Conservation (phyloP, 2,888 invertebrate genomes). For the Diploptera punctata region DNA sequence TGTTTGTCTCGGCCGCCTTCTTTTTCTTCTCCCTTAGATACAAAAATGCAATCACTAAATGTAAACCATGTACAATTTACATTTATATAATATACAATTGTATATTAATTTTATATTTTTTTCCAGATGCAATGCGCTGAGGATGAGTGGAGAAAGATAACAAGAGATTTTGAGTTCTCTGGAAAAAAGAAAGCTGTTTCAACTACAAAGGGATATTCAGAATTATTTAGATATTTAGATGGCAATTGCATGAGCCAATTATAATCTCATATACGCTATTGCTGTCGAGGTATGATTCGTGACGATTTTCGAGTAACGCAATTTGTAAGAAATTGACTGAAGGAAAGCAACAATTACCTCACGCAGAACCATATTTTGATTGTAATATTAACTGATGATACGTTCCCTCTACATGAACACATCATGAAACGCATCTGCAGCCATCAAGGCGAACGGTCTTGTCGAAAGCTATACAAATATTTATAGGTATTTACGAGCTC, state of each 20-base stretch:
- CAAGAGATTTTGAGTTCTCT: too few species aligned
- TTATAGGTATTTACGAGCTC: slow-evolving; percentile 38
- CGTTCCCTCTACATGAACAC: slow-evolving; percentile 24
- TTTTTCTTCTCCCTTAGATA: slow-evolving; percentile 39
- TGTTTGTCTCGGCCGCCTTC: not conserved
- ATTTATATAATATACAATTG: too few species aligned
- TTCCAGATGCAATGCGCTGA: too few species aligned
- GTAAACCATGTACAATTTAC: too few species aligned
- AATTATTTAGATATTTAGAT: slow-evolving; percentile 46
- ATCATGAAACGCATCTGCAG: slow-evolving; percentile 45
- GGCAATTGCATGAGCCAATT: slow-evolving; percentile 47
- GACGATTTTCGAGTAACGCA: slow-evolving; percentile 43
- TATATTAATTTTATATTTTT: too few species aligned
- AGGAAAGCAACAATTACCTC: not conserved
- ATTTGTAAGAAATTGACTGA: not conserved
- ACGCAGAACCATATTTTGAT: not conserved
- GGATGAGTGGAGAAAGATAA: too few species aligned
- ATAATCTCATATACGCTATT: slow-evolving; percentile 48
- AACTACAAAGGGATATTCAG: slow-evolving; percentile 47
- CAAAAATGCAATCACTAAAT: too few species aligned
- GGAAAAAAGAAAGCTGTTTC: too few species aligned
- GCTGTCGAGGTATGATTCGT: slow-evolving; percentile 47
- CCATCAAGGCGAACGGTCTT: slow-evolving; percentile 28
- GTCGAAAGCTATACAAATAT: slow-evolving; percentile 21
- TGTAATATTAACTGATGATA: slow-evolving; percentile 18